A percentile compares a stretch with the other conserved stretches of the same genome.
Conservation (phyloP, 2,797 vertebrate genomes). For the Chloroceryle inda region DNA sequence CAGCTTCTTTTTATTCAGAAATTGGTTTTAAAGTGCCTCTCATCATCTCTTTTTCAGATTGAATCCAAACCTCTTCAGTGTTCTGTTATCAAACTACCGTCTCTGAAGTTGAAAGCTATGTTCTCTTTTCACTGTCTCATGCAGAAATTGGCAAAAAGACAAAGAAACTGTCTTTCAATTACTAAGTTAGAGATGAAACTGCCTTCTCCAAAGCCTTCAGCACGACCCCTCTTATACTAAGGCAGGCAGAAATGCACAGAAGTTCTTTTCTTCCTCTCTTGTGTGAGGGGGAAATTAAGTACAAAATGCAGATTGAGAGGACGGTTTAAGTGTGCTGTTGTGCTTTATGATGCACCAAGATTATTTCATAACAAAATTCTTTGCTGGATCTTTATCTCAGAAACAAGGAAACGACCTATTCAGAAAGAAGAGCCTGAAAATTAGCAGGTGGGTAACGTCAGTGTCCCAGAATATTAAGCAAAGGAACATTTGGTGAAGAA, state of each 20-base stretch:
- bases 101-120: constrained; percentile 48
- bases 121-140: constrained; percentile 27
- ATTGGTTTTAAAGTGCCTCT: constrained; percentile 52
- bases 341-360: neutral
- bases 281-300: neutral
- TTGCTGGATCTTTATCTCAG: neutral
- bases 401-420: neutral
- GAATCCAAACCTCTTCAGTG: constrained; percentile 27
- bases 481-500: neutral
- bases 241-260: neutral
- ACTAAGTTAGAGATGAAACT: constrained; percentile 48
- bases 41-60: constrained; percentile 7
- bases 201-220: constrained; percentile 36
- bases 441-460: neutral
- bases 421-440: neutral
- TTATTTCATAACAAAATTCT: neutral
- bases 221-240: neutral
- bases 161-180: constrained; percentile 35
- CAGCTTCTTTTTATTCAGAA: constrained; percentile 44
- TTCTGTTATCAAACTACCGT: constrained; percentile 48
- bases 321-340: neutral
- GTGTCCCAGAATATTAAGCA: neutral
- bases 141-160: constrained; percentile 24
- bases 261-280: neutral
- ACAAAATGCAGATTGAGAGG: constrained; percentile 20